Evolutionary conservation across 2,797 vertebrate species (phyloP).

Genomic region (Eospalax fontanierii): DNA sequence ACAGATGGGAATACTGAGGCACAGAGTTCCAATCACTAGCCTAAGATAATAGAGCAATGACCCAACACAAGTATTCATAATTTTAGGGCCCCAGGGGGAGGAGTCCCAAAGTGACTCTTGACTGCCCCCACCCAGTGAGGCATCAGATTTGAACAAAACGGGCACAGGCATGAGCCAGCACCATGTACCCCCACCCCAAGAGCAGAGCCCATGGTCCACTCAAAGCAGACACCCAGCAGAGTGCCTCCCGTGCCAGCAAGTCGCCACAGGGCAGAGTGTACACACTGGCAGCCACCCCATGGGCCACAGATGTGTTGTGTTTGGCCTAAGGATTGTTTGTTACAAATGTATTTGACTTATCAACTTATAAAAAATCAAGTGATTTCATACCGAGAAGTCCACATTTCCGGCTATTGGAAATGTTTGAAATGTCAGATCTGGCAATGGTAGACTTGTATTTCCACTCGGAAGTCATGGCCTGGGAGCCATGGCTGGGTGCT

Average conservation of each 20-base stretch:
- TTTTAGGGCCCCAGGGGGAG: background rate
- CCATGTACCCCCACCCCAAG: background rate
- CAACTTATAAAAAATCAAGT: slow-evolving; percentile 73
- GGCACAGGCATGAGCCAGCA: background rate
- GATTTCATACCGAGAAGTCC: slow-evolving; percentile 76
- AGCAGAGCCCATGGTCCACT: background rate
- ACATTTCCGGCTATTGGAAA: slow-evolving; percentile 67
- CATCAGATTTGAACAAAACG: background rate
- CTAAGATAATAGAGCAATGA: background rate
- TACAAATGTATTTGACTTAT: slow-evolving; percentile 69
- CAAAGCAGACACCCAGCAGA: background rate
- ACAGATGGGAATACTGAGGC: slow-evolving; percentile 18
- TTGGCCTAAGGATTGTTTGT: slow-evolving; percentile 74
- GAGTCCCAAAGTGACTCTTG: background rate
- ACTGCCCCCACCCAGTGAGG: background rate
- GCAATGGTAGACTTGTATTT: background rate
- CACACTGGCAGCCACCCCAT: slow-evolving; percentile 50
- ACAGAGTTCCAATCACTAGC: background rate
- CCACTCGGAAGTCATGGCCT: accelerated
- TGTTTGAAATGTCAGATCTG: slow-evolving; percentile 49
- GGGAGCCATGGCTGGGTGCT: background rate
- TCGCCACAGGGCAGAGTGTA: background rate
- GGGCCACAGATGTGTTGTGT: slow-evolving; percentile 72
- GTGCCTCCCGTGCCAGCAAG: background rate
- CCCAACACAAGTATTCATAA: background rate